Evolutionary conservation across 2,113 vertebrate genomes (phyloP), one percentile per base, ranked within the genome.

Genomic region (Poeciliopsis turrubarensis): DNA sequence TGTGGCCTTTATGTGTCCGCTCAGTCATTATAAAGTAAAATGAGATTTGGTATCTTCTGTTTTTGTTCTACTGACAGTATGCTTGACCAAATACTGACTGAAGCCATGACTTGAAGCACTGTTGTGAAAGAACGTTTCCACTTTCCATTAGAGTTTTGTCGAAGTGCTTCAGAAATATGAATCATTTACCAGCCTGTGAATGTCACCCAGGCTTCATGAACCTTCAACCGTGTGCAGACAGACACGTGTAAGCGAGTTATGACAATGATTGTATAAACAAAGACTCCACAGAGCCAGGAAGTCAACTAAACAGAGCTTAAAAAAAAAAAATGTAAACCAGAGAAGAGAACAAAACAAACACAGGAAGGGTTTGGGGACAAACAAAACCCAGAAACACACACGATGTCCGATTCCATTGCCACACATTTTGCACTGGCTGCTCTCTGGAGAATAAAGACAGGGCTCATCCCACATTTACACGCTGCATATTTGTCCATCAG

Each of bases 21-120:
- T 15, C 81, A 54, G 25, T 86, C 34, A 54, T 75, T 37, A 10
- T 54, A 44, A 67, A 75, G 73, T 69, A 3, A 82, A 80, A 80
- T 73, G 14, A 82, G 64, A 73, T 63, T n/a, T n/a, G 26, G 57
- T 8, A 37, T 37, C 3, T 30, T 41, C 26, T 51, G 13, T 11
- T n/a, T 41, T 41, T 41, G 26, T 81, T 74, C 82, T 1, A 2
- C 37, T 27, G 32, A 27, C 74, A 65, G 12, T 60, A 61, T 34
- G 70, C 7, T 26, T 65, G 75, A 83, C 79, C 1, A 51, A 27
- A 72, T 84, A 69, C 78, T 1, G 29, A 17, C 15, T 3, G 22
- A 32, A 1, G 11, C 63, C 10, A 29, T 30, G 47, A 13, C 8
- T 14, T 70, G 25, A 73, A 39, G 31, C 60, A 5, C 25, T n/a